Evolutionary conservation across 2,113 vertebrate species (phyloP).

Genomic region (Crotalus viridis): DNA sequence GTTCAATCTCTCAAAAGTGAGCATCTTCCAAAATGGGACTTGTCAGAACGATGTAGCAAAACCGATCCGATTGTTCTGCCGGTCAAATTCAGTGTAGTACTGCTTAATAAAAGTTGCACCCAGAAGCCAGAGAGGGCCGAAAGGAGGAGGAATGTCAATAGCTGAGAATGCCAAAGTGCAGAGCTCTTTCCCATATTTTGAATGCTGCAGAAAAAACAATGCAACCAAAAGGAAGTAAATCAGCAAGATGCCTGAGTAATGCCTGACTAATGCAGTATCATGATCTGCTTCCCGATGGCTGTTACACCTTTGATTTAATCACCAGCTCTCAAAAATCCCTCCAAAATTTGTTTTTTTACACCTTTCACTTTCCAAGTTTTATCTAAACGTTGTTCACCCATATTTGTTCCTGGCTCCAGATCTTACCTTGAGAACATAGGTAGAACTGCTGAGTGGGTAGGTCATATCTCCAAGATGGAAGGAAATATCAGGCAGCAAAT

Average conservation of each 20-base stretch:
- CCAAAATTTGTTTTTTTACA: not conserved
- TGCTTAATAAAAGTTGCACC: constrained; percentile 93
- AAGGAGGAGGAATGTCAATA: constrained; percentile 87
- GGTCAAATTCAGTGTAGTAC: constrained; percentile 95
- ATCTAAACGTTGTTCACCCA: not conserved
- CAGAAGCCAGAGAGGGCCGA: constrained; percentile 91
- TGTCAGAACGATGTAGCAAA: constrained; percentile 86
- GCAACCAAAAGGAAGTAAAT: accelerated
- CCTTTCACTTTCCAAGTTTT: not conserved
- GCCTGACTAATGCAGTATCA: not conserved
- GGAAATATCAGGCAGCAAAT: constrained; percentile 84
- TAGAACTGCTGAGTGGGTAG: constrained; percentile 78
- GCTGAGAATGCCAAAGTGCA: constrained; percentile 85
- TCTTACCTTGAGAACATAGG: constrained; percentile 87
- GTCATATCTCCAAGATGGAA: constrained; percentile 86
- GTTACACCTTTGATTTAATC: not conserved
- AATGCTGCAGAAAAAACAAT: constrained; percentile 72
- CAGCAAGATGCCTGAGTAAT: not conserved
- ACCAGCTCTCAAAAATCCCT: not conserved
- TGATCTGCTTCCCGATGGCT: not conserved
- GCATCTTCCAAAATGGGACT: not conserved
- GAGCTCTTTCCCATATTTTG: constrained; percentile 78
- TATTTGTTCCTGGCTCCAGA: not conserved
- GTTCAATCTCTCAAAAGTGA: not conserved
- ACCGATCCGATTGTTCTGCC: constrained; percentile 88